Conservation (phyloP, 2,888 invertebrate species). For the Synergus japonicus region DNA sequence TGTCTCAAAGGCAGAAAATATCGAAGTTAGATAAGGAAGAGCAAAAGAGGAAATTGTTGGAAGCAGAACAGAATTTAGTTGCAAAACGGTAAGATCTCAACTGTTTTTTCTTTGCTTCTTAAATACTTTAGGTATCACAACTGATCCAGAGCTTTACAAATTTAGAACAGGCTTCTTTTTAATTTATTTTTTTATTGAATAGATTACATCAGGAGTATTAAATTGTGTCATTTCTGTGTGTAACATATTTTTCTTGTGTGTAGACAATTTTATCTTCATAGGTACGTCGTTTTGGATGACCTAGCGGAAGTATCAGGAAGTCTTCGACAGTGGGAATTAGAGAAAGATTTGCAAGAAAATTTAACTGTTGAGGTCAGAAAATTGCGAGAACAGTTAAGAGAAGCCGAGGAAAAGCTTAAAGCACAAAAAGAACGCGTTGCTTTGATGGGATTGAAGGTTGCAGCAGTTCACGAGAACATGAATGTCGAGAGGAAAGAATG, state of each 20-base stretch:
- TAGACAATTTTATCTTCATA: slow-evolving; percentile 49
- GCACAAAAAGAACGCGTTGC: slow-evolving; percentile 67
- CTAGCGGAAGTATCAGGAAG: slow-evolving; percentile 71
- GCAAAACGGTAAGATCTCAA: slow-evolving; percentile 64
- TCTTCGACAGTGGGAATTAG: slow-evolving; percentile 71
- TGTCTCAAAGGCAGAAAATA: slow-evolving; percentile 60
- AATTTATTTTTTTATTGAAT: too few species aligned
- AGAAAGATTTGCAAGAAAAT: slow-evolving; percentile 67
- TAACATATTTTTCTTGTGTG: background rate
- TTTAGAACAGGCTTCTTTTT: too few species aligned
- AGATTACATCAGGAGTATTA: background rate
- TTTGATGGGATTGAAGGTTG: slow-evolving; percentile 66
- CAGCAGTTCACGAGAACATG: slow-evolving; percentile 66
- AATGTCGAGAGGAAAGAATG: slow-evolving; percentile 70
- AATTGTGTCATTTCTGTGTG: background rate
- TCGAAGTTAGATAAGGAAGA: slow-evolving; percentile 55
- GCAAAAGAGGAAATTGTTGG: slow-evolving; percentile 59
- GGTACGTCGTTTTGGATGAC: slow-evolving; percentile 72
- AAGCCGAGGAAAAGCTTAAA: slow-evolving; percentile 67
- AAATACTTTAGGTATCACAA: too few species aligned
- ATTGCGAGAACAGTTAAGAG: slow-evolving; percentile 66
- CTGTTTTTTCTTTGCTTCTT: background rate
- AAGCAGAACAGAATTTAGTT: slow-evolving; percentile 68
- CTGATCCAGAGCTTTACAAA: too few species aligned
- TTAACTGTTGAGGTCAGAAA: slow-evolving; percentile 68